Evolutionary conservation across 2,888 invertebrate species (phyloP).

Genomic region (Trichogramma evanescens): DNA sequence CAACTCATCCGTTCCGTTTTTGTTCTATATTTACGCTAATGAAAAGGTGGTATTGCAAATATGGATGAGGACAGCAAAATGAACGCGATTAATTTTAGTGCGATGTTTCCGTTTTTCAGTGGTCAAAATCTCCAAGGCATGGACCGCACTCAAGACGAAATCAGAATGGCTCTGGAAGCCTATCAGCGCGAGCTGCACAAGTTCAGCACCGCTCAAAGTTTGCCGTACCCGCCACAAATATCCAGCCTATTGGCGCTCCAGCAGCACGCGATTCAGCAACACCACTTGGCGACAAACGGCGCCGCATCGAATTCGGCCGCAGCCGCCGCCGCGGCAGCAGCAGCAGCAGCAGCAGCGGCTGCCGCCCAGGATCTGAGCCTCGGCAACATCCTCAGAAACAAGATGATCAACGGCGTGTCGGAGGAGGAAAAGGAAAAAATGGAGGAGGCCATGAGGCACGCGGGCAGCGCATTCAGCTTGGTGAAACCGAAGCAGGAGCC

Average conservation of each 20-base stretch:
- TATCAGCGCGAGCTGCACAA: constrained; percentile 91
- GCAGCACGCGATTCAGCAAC: constrained; percentile 58
- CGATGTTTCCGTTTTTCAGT: constrained; percentile 78
- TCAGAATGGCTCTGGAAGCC: constrained; percentile 81
- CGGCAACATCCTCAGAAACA: constrained; percentile 57
- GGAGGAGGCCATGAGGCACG: constrained; percentile 69
- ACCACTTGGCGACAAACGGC: constrained; percentile 45
- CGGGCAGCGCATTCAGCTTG: constrained; percentile 78
- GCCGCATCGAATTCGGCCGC: constrained; percentile 45
- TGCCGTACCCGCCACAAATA: constrained; percentile 53
- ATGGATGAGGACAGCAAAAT: constrained; percentile 46
- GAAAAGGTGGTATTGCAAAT: background rate
- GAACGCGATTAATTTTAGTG: constrained; percentile 48
- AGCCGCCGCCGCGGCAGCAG: constrained; percentile 64
- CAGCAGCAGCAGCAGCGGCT: constrained; percentile 45
- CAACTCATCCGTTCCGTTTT: too few relatives aligned
- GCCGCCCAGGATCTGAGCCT: constrained; percentile 77
- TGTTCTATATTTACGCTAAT: background rate
- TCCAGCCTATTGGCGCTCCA: constrained; percentile 69
- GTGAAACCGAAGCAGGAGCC: constrained; percentile 80
- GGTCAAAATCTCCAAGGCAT: constrained; percentile 48
- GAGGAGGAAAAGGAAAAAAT: constrained; percentile 63
- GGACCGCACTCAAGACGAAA: constrained; percentile 70
- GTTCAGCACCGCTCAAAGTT: constrained; percentile 62
- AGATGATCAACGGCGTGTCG: constrained; percentile 60